Percentiles rank a stretch among this genome's conserved stretches.
Conservation (phyloP, 2,888 invertebrate genomes). For the Argyra leucocephala region DNA sequence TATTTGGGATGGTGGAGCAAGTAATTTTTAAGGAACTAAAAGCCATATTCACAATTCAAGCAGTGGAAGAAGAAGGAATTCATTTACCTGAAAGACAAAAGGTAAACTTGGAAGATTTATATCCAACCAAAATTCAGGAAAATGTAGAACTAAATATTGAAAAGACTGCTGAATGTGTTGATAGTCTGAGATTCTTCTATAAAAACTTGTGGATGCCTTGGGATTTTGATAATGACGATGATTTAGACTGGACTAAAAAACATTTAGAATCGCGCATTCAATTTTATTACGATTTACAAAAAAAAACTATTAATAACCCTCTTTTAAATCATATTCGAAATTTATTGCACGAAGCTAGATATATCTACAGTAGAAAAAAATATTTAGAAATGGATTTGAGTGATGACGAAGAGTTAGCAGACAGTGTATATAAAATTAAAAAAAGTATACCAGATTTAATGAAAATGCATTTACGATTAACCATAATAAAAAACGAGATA, state of each 20-base stretch:
- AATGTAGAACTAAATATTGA: slow-evolving; percentile 46
- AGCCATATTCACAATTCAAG: slow-evolving; percentile 47
- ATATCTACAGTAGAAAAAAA: slow-evolving; percentile 46
- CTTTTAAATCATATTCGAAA: slow-evolving; percentile 47
- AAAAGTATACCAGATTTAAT: slow-evolving; percentile 45
- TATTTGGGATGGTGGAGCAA: slow-evolving; percentile 48
- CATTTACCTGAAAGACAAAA: slow-evolving; percentile 48
- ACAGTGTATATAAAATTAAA: slow-evolving; percentile 21
- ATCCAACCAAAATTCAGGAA: slow-evolving; percentile 50
- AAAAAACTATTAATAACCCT: slow-evolving; percentile 45
- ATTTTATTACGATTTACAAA: slow-evolving; percentile 51
- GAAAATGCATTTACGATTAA: slow-evolving; percentile 48
- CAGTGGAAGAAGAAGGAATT: slow-evolving; percentile 50
- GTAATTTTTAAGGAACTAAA: slow-evolving; percentile 45
- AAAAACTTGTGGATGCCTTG: slow-evolving; percentile 54
- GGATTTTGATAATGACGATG: slow-evolving; percentile 52
- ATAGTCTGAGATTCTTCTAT: slow-evolving; percentile 52
- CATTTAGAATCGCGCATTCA: slow-evolving; percentile 49
- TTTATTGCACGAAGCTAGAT: slow-evolving; percentile 48
- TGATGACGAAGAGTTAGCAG: slow-evolving; percentile 37
- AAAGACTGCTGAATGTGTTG: slow-evolving; percentile 49
- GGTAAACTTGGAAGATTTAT: slow-evolving; percentile 49
- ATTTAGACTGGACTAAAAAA: slow-evolving; percentile 47
- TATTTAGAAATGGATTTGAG: slow-evolving; percentile 41
- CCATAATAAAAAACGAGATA: slow-evolving; percentile 51